A percentile compares a stretch with the other conserved stretches of the same genome.
These are phyloP conservation scores for Eumeta japonica DNA, from an alignment of 1,140 invertebrate species.

Conservation along the genomic window DNA sequence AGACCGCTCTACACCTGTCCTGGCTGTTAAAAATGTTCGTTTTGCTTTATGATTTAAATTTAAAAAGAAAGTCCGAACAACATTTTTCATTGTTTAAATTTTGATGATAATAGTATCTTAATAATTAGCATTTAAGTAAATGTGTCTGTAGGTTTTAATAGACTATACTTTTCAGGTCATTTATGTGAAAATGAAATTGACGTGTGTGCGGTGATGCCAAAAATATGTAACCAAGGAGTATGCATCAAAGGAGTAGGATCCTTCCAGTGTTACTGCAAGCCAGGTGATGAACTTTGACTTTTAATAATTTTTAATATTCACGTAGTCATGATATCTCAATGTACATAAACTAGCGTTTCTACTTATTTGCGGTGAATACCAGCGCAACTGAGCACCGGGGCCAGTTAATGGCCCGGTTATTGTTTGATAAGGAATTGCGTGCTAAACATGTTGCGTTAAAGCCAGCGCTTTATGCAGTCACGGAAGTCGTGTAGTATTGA, in stretches of 20 bases:
- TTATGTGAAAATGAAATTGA: slow-evolving; percentile 75
- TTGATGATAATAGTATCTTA: too few relatives aligned
- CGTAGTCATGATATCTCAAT: neutral
- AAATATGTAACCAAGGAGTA: slow-evolving; percentile 78
- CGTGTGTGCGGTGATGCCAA: slow-evolving; percentile 68
- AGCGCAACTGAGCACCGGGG: too few relatives aligned
- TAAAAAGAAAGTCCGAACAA: too few relatives aligned
- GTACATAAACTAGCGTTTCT: neutral
- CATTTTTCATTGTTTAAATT: too few relatives aligned
- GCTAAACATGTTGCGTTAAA: neutral
- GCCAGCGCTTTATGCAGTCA: neutral
- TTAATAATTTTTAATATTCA: neutral
- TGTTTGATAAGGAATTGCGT: neutral
- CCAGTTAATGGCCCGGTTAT: too few relatives aligned
- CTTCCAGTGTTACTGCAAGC: slow-evolving; percentile 83
- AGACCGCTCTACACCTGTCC: too few relatives aligned
- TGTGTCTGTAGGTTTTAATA: too few relatives aligned
- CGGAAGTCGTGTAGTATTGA: neutral
- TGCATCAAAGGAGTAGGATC: slow-evolving; percentile 76
- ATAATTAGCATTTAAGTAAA: too few relatives aligned
- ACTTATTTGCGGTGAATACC: neutral
- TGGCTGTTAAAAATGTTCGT: too few relatives aligned
- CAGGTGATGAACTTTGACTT: slow-evolving; percentile 38
- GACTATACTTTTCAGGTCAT: slow-evolving; percentile 61
- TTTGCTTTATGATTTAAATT: too few relatives aligned